Evolutionary conservation across 2,888 invertebrate species (phyloP).

Genomic region (Caenorhabditis sp.): DNA sequence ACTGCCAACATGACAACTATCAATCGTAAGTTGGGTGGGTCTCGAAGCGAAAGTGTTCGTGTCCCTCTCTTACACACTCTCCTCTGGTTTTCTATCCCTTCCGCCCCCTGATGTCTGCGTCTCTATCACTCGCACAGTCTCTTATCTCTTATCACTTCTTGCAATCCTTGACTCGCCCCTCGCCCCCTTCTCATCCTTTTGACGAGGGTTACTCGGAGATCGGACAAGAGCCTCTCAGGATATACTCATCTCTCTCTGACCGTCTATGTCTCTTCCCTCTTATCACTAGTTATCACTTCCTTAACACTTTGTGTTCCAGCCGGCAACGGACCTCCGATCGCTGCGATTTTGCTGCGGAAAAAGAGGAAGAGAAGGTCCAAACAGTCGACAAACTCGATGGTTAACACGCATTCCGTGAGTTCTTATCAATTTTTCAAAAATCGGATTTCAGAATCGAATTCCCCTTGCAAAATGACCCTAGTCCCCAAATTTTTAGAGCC

Average conservation of each 20-base stretch:
- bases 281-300: not conserved
- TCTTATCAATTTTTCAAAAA: no score
- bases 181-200: no score
- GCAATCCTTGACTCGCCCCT: slow-evolving; percentile 31
- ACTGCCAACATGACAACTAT: slow-evolving; percentile 77
- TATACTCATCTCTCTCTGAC: not conserved
- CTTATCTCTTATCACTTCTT: slow-evolving; percentile 32
- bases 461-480: no score
- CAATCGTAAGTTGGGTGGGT: slow-evolving; percentile 66
- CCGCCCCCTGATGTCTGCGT: slow-evolving; percentile 42
- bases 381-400: slow-evolving; percentile 68
- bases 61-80: slow-evolving; percentile 1
- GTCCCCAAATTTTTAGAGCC: no score
- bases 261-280: slow-evolving; percentile 10
- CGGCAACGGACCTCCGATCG: slow-evolving; percentile 77
- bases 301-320: slow-evolving; percentile 54
- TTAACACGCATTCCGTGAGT: slow-evolving; percentile 57
- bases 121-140: slow-evolving; percentile 20
- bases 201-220: no score
- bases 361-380: slow-evolving; percentile 74
- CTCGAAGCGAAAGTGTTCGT: slow-evolving; percentile 30
- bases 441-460: no score
- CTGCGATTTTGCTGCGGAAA: slow-evolving; percentile 78
- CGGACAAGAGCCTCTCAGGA: no score
- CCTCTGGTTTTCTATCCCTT: slow-evolving; percentile 34